Evolutionary conservation across 2,113 vertebrate species (phyloP).

Genomic region (Calypte anna): DNA sequence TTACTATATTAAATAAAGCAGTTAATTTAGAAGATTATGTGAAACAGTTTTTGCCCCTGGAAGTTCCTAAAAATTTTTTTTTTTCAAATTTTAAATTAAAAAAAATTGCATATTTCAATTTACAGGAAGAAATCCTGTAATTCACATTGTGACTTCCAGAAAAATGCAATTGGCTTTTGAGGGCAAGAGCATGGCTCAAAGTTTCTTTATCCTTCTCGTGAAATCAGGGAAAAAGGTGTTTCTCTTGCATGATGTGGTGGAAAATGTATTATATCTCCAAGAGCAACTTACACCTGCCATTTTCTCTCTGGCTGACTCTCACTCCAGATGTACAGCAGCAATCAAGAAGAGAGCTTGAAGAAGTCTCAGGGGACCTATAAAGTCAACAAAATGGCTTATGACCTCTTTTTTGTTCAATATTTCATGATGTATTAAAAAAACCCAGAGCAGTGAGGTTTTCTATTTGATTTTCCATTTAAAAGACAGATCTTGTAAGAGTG

Average conservation of each 20-base stretch:
- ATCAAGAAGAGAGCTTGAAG: conserved; percentile 49
- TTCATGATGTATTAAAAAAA: conserved; percentile 51
- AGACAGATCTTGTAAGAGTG: conserved; percentile 36
- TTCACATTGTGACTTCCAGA: neutral
- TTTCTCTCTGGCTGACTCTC: conserved; percentile 45
- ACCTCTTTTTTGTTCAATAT: conserved; percentile 64
- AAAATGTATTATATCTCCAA: neutral
- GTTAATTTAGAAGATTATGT: neutral
- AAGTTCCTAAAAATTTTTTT: neutral
- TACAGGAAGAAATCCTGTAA: neutral
- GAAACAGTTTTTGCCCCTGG: neutral
- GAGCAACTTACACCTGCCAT: conserved; percentile 42
- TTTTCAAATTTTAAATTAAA: neutral
- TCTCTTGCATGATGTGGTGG: neutral
- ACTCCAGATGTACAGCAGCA: conserved; percentile 53
- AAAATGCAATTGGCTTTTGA: neutral
- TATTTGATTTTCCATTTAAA: conserved; percentile 61
- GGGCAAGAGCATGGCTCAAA: neutral
- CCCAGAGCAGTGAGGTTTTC: conserved; percentile 2
- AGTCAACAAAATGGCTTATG: conserved; percentile 57
- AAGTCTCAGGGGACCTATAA: conserved; percentile 40
- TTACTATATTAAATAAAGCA: neutral
- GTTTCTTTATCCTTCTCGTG: neutral
- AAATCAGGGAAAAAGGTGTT: neutral
- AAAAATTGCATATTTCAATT: neutral